Evolutionary conservation across 2,113 vertebrate genomes (phyloP).

Genomic region (Ursus arctos): DNA sequence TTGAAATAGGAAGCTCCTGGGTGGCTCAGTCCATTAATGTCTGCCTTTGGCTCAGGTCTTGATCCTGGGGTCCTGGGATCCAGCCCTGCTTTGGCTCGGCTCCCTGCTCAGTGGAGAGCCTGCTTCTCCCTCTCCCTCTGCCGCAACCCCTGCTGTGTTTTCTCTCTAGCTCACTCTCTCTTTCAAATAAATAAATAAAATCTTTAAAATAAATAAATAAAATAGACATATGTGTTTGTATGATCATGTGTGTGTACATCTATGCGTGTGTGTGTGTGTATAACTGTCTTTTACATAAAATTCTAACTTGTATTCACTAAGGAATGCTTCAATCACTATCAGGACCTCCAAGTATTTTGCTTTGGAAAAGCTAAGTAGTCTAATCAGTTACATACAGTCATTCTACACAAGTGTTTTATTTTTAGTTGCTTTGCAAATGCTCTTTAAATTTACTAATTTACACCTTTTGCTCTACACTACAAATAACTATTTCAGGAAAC

Average conservation of each 20-base stretch:
- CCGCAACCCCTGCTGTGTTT: neutral
- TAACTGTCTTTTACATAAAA: neutral
- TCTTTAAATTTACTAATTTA: constrained; percentile 27
- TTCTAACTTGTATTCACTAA: neutral
- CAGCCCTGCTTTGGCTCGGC: neutral
- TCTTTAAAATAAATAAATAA: neutral
- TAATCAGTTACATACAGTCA: neutral
- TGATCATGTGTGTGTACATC: neutral
- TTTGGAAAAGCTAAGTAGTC: constrained; percentile 39
- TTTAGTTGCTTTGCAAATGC: constrained; percentile 34
- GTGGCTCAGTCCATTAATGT: neutral
- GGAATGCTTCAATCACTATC: neutral
- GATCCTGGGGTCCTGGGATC: neutral
- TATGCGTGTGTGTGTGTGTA: neutral
- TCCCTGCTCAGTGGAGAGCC: neutral
- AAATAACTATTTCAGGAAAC: neutral
- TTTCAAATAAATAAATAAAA: neutral
- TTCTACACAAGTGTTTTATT: neutral
- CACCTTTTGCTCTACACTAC: neutral
- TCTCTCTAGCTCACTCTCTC: neutral
- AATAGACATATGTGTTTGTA: neutral
- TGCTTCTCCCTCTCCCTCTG: neutral
- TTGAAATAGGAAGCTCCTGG: neutral
- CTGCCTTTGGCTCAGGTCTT: neutral
- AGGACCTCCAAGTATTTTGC: neutral